Evolutionary conservation across 2,888 invertebrate genomes (phyloP).

Genomic region (Palloptera scutellata): DNA sequence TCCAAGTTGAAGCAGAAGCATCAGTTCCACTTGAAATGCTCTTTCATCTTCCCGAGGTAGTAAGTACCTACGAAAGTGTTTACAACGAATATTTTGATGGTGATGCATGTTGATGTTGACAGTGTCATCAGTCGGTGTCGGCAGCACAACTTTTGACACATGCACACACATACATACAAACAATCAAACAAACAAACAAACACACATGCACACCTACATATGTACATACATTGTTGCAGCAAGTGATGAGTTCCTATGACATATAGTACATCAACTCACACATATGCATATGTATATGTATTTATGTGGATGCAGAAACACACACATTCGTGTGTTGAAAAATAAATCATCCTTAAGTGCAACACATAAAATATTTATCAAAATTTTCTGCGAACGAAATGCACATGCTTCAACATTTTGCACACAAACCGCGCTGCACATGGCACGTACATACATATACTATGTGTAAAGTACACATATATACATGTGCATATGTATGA

Average conservation of each 20-base stretch:
- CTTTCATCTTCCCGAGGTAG: no score
- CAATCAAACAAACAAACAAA: no score
- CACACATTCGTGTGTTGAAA: not conserved
- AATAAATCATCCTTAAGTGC: slow-evolving; percentile 12
- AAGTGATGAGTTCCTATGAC: slow-evolving; percentile 2
- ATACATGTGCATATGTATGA: not conserved
- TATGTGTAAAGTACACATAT: not conserved
- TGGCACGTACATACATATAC: not conserved
- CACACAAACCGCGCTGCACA: no score
- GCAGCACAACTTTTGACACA: not conserved
- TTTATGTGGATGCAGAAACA: not conserved
- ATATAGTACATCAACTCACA: not conserved
- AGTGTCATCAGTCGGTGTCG: slow-evolving; percentile 7
- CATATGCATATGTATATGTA: not conserved
- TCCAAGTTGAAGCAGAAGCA: no score
- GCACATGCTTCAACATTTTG: not conserved
- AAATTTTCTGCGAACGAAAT: slow-evolving; percentile 1
- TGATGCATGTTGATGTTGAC: slow-evolving; percentile 16
- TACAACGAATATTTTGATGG: no score
- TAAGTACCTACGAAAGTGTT: no score
- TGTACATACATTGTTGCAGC: slow-evolving; percentile 1
- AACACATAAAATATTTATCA: slow-evolving; percentile 16
- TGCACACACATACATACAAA: not conserved
- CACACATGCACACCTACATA: not conserved
- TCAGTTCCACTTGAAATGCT: no score